Conservation (phyloP, 2,888 invertebrate species). For the Cephalotes varians region DNA sequence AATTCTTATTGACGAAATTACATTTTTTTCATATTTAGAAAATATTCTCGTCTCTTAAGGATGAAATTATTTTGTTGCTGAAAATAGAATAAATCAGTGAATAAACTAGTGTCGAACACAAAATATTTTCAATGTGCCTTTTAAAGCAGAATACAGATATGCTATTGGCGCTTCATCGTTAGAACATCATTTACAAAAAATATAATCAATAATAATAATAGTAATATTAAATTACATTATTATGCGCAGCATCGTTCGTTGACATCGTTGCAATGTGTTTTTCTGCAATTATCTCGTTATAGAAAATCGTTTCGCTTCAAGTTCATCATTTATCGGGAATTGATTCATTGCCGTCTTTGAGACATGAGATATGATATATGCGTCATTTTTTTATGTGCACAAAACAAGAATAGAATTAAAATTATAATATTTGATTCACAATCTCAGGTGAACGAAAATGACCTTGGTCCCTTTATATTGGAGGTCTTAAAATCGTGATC, state of each 20-base stretch:
- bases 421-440: background rate
- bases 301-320: slow-evolving; percentile 24
- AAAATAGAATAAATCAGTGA: background rate
- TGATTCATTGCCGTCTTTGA: background rate
- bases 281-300: slow-evolving; percentile 3
- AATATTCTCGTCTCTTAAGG: background rate
- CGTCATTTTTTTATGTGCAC: background rate
- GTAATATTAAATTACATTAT: background rate
- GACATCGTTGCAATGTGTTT: slow-evolving; percentile 19
- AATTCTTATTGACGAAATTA: background rate
- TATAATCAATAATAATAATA: background rate
- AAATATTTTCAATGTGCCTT: background rate
- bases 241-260: slow-evolving; percentile 18
- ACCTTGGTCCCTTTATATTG: background rate
- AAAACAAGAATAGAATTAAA: background rate
- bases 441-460: background rate
- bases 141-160: background rate
- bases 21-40: background rate
- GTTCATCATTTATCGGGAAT: slow-evolving; percentile 15
- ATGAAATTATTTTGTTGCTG: background rate
- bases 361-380: background rate
- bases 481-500: background rate
- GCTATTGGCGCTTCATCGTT: background rate
- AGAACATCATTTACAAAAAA: background rate
- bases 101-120: background rate